A percentile compares a stretch with the other conserved stretches of the same genome.
These are phyloP conservation scores for Copidosoma aretas DNA, from an alignment of 2,888 invertebrate species.

Conservation along the genomic window DNA sequence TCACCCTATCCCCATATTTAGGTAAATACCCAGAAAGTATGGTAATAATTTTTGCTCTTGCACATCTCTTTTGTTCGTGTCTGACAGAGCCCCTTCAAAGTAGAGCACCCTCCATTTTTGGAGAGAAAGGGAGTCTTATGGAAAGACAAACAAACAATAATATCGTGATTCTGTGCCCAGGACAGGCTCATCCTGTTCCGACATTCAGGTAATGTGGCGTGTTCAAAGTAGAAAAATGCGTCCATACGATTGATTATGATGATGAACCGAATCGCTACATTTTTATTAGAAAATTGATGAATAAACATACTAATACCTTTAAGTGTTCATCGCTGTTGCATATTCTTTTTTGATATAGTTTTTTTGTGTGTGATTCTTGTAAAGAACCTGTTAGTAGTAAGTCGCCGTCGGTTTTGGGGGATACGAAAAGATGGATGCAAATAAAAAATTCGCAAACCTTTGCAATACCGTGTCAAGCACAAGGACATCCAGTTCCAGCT, in stretches of 20 bases:
- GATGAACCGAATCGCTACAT: background rate
- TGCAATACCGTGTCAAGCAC: constrained; percentile 74
- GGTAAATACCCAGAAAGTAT: constrained; percentile 60
- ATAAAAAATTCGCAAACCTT: constrained; percentile 60
- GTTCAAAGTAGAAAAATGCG: no score
- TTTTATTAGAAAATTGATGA: background rate
- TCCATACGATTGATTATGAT: constrained; percentile 41
- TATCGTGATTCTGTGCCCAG: constrained; percentile 67
- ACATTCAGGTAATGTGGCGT: constrained; percentile 68
- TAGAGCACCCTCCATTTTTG: constrained; percentile 66
- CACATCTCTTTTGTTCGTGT: constrained; percentile 8
- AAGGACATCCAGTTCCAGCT: constrained; percentile 73
- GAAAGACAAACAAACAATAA: constrained; percentile 61
- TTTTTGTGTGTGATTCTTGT: constrained; percentile 7
- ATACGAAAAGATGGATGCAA: constrained; percentile 58
- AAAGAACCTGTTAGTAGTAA: constrained; percentile 61
- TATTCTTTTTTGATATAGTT: constrained; percentile 23
- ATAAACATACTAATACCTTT: background rate
- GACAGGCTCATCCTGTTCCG: constrained; percentile 75
- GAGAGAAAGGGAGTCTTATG: constrained; percentile 64
- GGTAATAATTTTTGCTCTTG: background rate
- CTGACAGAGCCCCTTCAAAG: constrained; percentile 65
- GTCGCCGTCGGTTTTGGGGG: constrained; percentile 58
- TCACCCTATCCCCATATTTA: constrained; percentile 68
- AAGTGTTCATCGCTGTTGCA: background rate